Base-by-base conservation (phyloP, 2,888 invertebrate species). In the Platynereis dumerilii region DNA sequence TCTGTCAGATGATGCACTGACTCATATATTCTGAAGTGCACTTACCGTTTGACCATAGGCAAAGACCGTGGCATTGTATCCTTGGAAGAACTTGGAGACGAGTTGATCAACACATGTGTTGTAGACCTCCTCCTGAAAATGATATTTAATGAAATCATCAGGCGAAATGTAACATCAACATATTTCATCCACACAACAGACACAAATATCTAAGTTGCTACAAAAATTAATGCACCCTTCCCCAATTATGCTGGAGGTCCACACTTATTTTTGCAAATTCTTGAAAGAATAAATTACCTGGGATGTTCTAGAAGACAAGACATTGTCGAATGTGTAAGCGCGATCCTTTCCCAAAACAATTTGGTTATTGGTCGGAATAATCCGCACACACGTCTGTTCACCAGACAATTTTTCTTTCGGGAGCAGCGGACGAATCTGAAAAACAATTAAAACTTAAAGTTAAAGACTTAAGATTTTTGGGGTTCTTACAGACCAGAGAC, bases 1-100 rank as follows among this genome's bases (percentile, higher is more conserved):
- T 20, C n/a, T n/a, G n/a, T n/a, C n/a, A n/a, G n/a, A n/a, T n/a
- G n/a, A n/a, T n/a, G 5, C 48, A 48, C 48, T 48, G 22, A 3
- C 22, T 12, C 48, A n/a, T 12, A 20, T 48, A n/a, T 5, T 48
- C 48, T 48, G 48, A 48, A 57, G 17, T 26, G 22, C 10, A 72
- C 78, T 75, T 75, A 84, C 84, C 0, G 96, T 97, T 84, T 96
- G 96, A 0, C 96, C 96, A 84, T 97, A 97, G 0, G 96, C 96
- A 69, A 97, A 85, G 62, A 97, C 92, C 1, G 96, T 97, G 0
- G 94, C 91, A 87, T 97, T 96, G 80, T 93, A 96, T 0, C 95
- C 92, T 89, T 86, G 75, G 85, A 87, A 81, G 69, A 80, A 76
- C 62, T 79, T 79, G 57, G 73, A 74, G 0, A 84, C 81, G 29